These are phyloP conservation scores for Spialia ferax DNA, from an alignment of 2,888 invertebrate genomes.

Conservation along the genomic window DNA sequence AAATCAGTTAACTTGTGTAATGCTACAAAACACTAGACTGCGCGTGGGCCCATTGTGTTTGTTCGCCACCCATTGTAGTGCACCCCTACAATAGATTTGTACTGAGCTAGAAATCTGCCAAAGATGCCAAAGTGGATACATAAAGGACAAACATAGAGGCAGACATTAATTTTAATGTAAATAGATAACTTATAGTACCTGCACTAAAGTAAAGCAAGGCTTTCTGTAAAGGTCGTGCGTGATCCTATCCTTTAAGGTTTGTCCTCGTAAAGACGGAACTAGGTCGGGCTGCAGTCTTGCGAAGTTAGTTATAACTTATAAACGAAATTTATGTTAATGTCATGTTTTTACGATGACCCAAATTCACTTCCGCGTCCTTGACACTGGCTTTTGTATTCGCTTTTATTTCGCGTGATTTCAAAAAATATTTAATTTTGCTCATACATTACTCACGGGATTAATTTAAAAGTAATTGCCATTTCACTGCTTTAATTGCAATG, in stretches of 20 bases:
- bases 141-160: background rate
- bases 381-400: conserved; percentile 39
- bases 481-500: conserved; percentile 25
- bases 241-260: conserved; percentile 30
- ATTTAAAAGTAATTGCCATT: conserved; percentile 35
- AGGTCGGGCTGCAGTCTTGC: conserved; percentile 33
- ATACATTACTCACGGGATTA: conserved; percentile 17
- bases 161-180: background rate
- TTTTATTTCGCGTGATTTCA: conserved; percentile 45
- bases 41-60: no score
- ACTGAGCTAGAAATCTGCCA: no score
- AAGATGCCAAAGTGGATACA: background rate
- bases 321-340: conserved; percentile 42
- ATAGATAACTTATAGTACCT: background rate
- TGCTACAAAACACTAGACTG: no score
- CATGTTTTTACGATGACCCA: conserved; percentile 44
- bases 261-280: conserved; percentile 41
- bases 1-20: no score
- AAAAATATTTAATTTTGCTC: conserved; percentile 26
- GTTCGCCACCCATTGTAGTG: no score
- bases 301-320: conserved; percentile 38
- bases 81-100: no score
- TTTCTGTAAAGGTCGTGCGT: conserved; percentile 29
- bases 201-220: background rate
- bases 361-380: conserved; percentile 48